A percentile compares a stretch with the other conserved stretches of the same genome.
Conservation (phyloP, 2,888 invertebrate genomes). For the Aphodius sticticus region DNA sequence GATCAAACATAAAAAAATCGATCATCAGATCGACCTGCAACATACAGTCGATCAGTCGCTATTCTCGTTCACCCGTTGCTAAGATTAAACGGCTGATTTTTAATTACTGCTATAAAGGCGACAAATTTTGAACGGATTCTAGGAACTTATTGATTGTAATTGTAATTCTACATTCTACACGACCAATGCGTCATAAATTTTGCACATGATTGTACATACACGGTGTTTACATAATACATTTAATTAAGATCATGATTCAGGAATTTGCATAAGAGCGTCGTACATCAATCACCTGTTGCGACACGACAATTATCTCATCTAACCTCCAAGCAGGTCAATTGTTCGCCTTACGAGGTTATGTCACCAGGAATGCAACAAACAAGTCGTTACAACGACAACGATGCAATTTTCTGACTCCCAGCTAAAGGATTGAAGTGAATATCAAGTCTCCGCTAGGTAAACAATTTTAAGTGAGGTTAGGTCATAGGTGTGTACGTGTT, state of each 20-base stretch:
- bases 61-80: too few relatives aligned
- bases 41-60: too few relatives aligned
- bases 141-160: too few relatives aligned
- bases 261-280: background rate
- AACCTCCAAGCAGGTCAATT: constrained; percentile 4
- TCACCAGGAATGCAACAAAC: constrained; percentile 4
- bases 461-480: background rate
- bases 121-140: too few relatives aligned
- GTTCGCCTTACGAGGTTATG: constrained; percentile 4
- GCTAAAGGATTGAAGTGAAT: background rate
- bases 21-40: too few relatives aligned
- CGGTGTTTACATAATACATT: background rate
- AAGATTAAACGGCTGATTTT: too few relatives aligned
- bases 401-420: background rate
- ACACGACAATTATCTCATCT: background rate
- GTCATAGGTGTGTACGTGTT: background rate
- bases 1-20: too few relatives aligned
- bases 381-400: background rate
- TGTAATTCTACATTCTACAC: background rate
- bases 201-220: background rate
- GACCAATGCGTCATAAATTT: background rate
- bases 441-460: background rate
- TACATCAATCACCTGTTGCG: constrained; percentile 4
- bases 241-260: constrained; percentile 4
- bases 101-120: too few relatives aligned